Evolutionary conservation across 2,113 vertebrate species (phyloP), one percentile per base, ranked within the genome.

Genomic region (Platichthys stellatus): DNA sequence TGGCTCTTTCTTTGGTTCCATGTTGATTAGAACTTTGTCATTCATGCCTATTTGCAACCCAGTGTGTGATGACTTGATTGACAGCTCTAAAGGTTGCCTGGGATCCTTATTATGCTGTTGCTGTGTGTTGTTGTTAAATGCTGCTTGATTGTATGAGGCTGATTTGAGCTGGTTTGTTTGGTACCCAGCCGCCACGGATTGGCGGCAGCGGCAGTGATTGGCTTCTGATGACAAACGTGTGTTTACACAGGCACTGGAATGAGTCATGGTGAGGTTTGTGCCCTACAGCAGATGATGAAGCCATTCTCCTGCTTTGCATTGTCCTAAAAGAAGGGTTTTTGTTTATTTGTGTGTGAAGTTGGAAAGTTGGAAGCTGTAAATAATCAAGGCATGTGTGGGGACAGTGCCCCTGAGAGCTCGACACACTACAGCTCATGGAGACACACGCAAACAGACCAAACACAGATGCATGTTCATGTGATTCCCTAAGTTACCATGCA

Each of bases 61-160:
- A 35, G 47, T 13, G 35, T 18, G 23, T n/a, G 63, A 73, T 57
- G 63, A 24, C 66, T 85, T 81, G 80, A 91, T 6, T 86, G 86
- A 82, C 84, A 70, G 21, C 69, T 83, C 67, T 82, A 89, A 89
- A 89, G 69, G 17, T 58, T 53, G 35, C 68, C 69, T 79, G 54
- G 66, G 79, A 78, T 38, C 26, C 31, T 74, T 72, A 76, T 80
- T 83, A 80, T 72, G 14, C 38, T 58, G 0, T 28, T n/a, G 45
- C 9, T 35, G 64, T 51, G 28, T 83, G 63, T 70, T 63, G 71
- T 71, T 60, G 75, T 51, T 51, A 61, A 76, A 61, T 58, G 63
- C 65, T 47, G 51, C 35, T 26, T 80, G 80, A 87, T 80, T 86
- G 69, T 62, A 56, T 15, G 38, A 17, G 7, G 1, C 51, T 72